phyloP scores from a whole-genome alignment of 2,113 vertebrate genomes.

The Seriola aureovittata region DNA sequence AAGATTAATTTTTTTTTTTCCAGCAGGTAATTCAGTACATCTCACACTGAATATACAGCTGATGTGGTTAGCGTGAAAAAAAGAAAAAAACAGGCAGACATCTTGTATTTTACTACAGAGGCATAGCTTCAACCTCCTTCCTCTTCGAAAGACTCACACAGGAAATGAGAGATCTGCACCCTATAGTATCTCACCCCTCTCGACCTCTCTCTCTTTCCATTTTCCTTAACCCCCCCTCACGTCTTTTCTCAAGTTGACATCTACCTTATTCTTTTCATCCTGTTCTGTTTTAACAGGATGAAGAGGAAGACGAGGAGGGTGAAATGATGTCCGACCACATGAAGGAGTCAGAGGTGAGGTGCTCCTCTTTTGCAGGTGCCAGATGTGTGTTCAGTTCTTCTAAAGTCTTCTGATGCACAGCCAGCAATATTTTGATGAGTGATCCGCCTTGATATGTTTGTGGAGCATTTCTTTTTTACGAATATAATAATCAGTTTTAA shows the following conservation, averaged over 20 bases:
- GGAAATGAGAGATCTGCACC: slow-evolving; percentile 77
- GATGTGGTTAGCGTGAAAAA: slow-evolving; percentile 49
- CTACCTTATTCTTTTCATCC: not conserved
- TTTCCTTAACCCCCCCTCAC: not conserved
- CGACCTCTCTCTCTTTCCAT: slow-evolving; percentile 41
- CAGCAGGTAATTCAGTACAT: not conserved
- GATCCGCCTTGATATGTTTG: not conserved
- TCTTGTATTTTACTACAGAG: slow-evolving; percentile 68
- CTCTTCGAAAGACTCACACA: slow-evolving; percentile 79
- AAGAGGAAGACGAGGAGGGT: slow-evolving; percentile 78
- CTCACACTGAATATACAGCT: slow-evolving; percentile 24
- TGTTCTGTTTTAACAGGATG: slow-evolving; percentile 71
- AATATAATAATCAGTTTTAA: not conserved
- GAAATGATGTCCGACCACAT: slow-evolving; percentile 63
- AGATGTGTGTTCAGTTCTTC: not conserved
- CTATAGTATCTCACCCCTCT: slow-evolving; percentile 54
- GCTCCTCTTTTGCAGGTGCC: not conserved
- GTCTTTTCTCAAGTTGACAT: not conserved
- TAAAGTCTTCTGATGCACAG: not conserved
- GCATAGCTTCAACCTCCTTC: slow-evolving; percentile 68
- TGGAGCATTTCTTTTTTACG: not conserved
- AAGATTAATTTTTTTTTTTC: not conserved
- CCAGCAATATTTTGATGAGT: not conserved
- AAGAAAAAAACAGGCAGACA: slow-evolving; percentile 36
- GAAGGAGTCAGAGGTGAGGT: slow-evolving; percentile 82